Evolutionary conservation across 2,888 invertebrate genomes (phyloP).

Genomic region (Aphodius sticticus): DNA sequence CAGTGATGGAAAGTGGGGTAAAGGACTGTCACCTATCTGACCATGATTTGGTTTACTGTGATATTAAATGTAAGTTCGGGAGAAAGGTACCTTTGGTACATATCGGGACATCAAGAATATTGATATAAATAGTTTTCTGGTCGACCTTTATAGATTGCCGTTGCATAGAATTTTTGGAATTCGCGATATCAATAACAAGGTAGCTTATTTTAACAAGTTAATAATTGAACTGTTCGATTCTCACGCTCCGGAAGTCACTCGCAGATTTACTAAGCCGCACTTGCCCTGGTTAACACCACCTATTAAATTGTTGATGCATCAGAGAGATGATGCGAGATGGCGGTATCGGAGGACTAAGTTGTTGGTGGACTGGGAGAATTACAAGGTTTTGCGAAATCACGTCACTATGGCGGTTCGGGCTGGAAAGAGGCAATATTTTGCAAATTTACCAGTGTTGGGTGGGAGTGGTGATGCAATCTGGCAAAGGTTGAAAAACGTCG

Average conservation of each 20-base stretch:
- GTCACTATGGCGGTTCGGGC: too few species aligned
- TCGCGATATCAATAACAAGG: background rate
- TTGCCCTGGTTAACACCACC: constrained; percentile 5
- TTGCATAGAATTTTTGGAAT: constrained; percentile 13
- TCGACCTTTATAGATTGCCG: background rate
- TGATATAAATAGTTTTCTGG: background rate
- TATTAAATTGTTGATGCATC: constrained; percentile 10
- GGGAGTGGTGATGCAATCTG: too few species aligned
- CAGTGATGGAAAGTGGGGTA: too few species aligned
- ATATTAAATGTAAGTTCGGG: background rate
- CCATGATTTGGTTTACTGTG: constrained; percentile 9
- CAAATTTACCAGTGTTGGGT: too few species aligned
- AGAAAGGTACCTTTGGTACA: background rate
- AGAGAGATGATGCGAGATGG: background rate
- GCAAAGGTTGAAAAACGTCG: too few species aligned
- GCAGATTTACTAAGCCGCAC: background rate
- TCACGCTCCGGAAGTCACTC: background rate
- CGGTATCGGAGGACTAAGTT: background rate
- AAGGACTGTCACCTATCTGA: background rate
- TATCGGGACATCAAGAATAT: constrained; percentile 8
- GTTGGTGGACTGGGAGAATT: too few species aligned
- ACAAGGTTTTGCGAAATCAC: too few species aligned
- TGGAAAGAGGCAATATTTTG: too few species aligned
- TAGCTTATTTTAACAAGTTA: background rate
- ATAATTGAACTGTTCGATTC: background rate